Evolutionary conservation across 2,797 vertebrate species (phyloP).

Genomic region (Cottoperca gobio): DNA sequence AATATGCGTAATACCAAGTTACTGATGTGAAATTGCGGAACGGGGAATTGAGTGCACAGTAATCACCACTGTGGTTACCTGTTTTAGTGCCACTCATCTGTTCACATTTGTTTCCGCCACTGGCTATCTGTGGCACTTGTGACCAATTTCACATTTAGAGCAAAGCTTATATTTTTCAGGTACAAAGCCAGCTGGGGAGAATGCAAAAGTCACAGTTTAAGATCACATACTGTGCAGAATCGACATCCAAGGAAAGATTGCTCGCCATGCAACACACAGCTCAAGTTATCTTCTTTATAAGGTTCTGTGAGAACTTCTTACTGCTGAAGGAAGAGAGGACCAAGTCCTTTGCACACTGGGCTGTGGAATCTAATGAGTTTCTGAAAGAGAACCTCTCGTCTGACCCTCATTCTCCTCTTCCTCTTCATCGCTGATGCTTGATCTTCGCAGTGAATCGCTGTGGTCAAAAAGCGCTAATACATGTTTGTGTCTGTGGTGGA

Average conservation of each 20-base stretch:
- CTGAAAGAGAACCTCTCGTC: slow-evolving; percentile 52
- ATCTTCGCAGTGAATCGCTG: slow-evolving; percentile 46
- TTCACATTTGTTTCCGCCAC: slow-evolving; percentile 20
- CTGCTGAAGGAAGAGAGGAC: slow-evolving; percentile 47
- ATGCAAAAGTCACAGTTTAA: slow-evolving; percentile 25
- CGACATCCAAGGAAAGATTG: slow-evolving; percentile 12
- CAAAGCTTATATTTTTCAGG: slow-evolving; percentile 28
- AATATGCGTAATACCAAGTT: slow-evolving; percentile 43
- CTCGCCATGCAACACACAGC: not conserved
- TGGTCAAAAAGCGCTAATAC: slow-evolving; percentile 37
- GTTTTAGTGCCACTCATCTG: slow-evolving; percentile 32
- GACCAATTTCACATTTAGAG: slow-evolving; percentile 36
- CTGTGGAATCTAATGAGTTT: slow-evolving; percentile 70
- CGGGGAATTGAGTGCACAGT: slow-evolving; percentile 32
- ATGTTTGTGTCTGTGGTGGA: slow-evolving; percentile 16
- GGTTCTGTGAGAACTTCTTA: slow-evolving; percentile 31
- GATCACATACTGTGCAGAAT: slow-evolving; percentile 24
- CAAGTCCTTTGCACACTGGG: slow-evolving; percentile 42
- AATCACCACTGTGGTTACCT: slow-evolving; percentile 44
- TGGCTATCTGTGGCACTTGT: not conserved
- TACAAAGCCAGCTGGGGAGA: slow-evolving; percentile 4
- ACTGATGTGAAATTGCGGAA: slow-evolving; percentile 41
- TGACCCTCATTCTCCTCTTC: slow-evolving; percentile 47
- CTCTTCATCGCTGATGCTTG: slow-evolving; percentile 54
- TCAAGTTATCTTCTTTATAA: slow-evolving; percentile 37